These are phyloP conservation scores for Papilio gigon DNA, from an alignment of 2,888 invertebrate genomes.

Conservation along the genomic window DNA sequence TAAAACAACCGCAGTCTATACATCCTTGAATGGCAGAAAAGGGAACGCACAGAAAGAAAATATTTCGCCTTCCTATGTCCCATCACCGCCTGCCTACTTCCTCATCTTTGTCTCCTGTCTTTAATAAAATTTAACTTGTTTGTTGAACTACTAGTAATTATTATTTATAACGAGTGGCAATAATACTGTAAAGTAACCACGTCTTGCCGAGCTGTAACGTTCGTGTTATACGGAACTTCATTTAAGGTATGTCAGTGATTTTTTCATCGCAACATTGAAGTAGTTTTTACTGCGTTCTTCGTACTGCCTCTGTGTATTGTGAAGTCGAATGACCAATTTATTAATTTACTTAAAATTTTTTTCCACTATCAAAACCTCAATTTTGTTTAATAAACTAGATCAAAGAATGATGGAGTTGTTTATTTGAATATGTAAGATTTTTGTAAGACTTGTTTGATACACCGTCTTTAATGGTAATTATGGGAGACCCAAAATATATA, in stretches of 20 bases:
- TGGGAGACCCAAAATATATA: too few species aligned
- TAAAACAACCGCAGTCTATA: too few species aligned
- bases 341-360: conserved; percentile 16
- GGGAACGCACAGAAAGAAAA: too few species aligned
- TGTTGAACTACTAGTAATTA: too few species aligned
- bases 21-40: too few species aligned
- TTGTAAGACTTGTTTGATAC: too few species aligned
- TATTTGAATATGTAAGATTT: too few species aligned
- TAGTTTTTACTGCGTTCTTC: conserved; percentile 18
- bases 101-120: too few species aligned
- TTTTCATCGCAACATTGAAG: neutral
- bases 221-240: conserved; percentile 15
- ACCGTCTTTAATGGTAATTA: too few species aligned
- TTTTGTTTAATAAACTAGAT: conserved; percentile 6
- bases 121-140: too few species aligned
- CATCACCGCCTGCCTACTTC: too few species aligned
- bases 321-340: conserved; percentile 15
- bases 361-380: neutral
- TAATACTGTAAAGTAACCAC: neutral
- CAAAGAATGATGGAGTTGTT: neutral
- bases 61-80: too few species aligned
- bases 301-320: conserved; percentile 14
- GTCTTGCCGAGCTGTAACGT: neutral
- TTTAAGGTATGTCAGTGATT: neutral
- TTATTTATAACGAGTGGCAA: neutral